Evolutionary conservation across 2,888 invertebrate species (phyloP), one percentile per base, ranked within the genome.

Genomic region (Cotesia congregata): DNA sequence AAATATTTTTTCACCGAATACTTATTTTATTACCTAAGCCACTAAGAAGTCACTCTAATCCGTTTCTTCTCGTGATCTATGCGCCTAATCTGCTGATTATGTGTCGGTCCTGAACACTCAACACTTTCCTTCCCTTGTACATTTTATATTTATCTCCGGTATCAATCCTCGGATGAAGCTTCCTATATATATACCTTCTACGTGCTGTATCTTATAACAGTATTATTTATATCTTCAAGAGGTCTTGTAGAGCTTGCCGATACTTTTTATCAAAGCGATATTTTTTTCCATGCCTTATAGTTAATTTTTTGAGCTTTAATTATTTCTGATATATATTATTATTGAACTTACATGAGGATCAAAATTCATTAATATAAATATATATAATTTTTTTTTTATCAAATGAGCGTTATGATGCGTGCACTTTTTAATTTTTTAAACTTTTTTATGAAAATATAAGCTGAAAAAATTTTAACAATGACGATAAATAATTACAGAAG

Each of bases 1-100:
- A 72, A 15, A 64, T 71, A 17, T 50, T 7, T 71, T n/a, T 65
- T 15, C 15, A 69, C 41, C 12, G 7, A 50, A 7, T 50, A 50
- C 50, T 50, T 50, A 50, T 50, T 50, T 50, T 50, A 50, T 50
- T 50, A 50, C 9, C 50, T 50, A 50, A 50, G 50, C 12, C 50
- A 7, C 12, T 12, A 50, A 50, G 12, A 12, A 50, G 50, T 30
- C 30, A 30, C 30, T 30, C 30, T 30, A 3, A 30, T 30, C 30
- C 50, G 50, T 50, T 12, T 50, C 12, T 12, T 7, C 50, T 50
- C 50, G 50, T 50, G 50, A 50, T 50, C 50, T 50, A 30, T 30
- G 30, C 30, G 30, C 30, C 30, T 30, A 30, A 30, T 30, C 30
- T 30, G 30, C 3, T 30, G 30, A 30, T 30, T 30, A 30, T 30